phyloP scores from a whole-genome alignment of 2,888 invertebrate genomes.

The Selenia dentaria region DNA sequence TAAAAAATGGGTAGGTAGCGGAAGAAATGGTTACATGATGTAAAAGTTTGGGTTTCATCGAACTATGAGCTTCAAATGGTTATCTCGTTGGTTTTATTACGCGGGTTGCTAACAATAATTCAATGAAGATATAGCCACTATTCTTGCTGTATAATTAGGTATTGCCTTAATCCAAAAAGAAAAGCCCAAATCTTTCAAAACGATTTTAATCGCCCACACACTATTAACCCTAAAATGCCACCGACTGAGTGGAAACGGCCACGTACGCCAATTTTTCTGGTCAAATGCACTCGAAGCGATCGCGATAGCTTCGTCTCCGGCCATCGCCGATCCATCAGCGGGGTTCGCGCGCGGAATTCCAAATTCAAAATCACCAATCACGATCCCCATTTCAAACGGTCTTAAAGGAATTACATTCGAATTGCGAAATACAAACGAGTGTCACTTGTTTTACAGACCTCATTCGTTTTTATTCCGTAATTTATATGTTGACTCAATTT shows the following conservation, averaged over 20 bases:
- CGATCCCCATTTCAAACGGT: conserved; percentile 59
- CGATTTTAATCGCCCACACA: conserved; percentile 15
- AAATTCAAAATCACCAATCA: conserved; percentile 78
- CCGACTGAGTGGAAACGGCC: conserved; percentile 46
- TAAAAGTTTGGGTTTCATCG: no score
- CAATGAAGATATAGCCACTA: no score
- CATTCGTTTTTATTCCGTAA: conserved; percentile 40
- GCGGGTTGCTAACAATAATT: no score
- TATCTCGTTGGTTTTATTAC: no score
- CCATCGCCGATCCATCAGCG: conserved; percentile 77
- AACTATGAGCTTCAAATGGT: no score
- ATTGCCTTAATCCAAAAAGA: no score
- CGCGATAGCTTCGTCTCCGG: conserved; percentile 26
- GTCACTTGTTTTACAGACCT: conserved; percentile 62
- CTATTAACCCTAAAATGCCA: conserved; percentile 41
- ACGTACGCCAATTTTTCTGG: conserved; percentile 75
- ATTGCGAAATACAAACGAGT: conserved; percentile 70
- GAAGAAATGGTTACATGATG: no score
- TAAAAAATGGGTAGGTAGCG: no score
- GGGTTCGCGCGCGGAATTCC: conserved; percentile 71
- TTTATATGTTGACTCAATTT: conserved; percentile 26
- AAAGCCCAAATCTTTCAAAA: not conserved
- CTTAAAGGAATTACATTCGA: conserved; percentile 56
- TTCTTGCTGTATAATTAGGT: no score
- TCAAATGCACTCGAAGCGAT: conserved; percentile 66